Base-by-base conservation (phyloP, 2,888 invertebrate genomes). In the Vanessa cardui region DNA sequence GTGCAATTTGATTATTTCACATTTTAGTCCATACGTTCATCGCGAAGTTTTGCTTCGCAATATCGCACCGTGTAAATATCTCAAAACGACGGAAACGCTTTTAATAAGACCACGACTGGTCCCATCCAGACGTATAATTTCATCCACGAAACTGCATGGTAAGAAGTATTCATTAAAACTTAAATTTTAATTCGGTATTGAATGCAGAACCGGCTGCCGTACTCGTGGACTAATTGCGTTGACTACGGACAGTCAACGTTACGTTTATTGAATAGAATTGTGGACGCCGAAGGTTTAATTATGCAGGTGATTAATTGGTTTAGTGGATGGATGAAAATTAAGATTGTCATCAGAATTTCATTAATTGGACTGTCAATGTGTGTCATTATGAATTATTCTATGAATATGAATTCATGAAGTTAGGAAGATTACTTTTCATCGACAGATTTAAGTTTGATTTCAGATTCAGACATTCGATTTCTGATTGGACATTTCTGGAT, bases 81-180 rank as follows among this genome's bases (percentile, higher is more conserved):
- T 20, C 12, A 18, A 18, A 46, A 12, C 15, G 15, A 59, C 33
- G 39, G 33, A 54, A 56, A 60, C 64, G 56, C 58, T 39, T 56
- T 56, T 56, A 56, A 21, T 56, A 61, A 46, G 54, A 54, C 62
- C 45, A 39, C 26, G 52, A 31, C 46, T 44, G 47, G 61, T 45
- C 68, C 58, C 63, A 45, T 20, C 58, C 20, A 16, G n/a, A 59
- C 60, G 44, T 66, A 63, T 69, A 66, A 69, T 69, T 69, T 50
- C 52, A 63, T 56, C 65, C 59, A 31, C 66, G 54, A 54, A 63
- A 66, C 65, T 62, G 62, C 59, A 58, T 60, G 47, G 60, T 52
- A 60, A 71, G 63, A 62, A 66, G 61, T 61, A 58, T 68, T 68
- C 71, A 71, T 71, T 68, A 71, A 68, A 71, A 68, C 63, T 71